These are phyloP conservation scores for Cyclargus thomasi DNA, from an alignment of 1,140 invertebrate genomes.

Conservation along the genomic window DNA sequence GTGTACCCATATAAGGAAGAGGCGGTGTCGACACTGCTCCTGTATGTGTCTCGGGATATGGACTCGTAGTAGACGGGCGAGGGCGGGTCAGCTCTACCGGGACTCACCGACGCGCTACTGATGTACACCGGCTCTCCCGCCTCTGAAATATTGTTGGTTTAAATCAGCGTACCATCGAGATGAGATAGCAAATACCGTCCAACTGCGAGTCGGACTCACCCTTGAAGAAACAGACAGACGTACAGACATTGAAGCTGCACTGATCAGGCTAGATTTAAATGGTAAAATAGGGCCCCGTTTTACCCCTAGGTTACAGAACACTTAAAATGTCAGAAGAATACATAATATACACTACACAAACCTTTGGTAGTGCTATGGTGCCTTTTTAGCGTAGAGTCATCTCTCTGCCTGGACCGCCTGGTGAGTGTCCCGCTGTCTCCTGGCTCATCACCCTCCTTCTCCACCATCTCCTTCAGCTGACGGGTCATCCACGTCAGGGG, in stretches of 20 bases:
- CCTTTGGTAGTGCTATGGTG: conserved; percentile 30
- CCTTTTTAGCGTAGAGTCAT: conserved; percentile 58
- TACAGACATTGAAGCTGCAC: no score
- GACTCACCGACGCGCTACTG: conserved; percentile 29
- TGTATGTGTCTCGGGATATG: conserved; percentile 41
- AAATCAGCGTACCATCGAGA: not conserved
- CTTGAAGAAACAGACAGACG: no score
- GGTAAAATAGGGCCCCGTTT: no score
- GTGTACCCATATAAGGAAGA: conserved; percentile 54
- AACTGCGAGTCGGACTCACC: not conserved
- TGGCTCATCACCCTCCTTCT: conserved; percentile 69
- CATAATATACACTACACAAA: no score
- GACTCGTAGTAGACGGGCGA: conserved; percentile 45
- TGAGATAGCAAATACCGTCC: no score
- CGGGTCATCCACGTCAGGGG: conserved; percentile 92
- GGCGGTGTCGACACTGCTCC: conserved; percentile 41
- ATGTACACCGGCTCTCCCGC: conserved; percentile 41
- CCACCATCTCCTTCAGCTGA: conserved; percentile 89
- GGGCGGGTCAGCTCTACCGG: conserved; percentile 29
- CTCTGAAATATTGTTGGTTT: conserved; percentile 34
- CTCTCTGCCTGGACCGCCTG: conserved; percentile 41
- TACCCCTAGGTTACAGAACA: no score
- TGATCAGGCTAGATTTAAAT: no score
- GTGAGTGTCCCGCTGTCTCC: conserved; percentile 80
- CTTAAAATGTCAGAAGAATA: no score